phyloP scores from a whole-genome alignment of 23 tunicate genomes.

The Corella eumyota region DNA sequence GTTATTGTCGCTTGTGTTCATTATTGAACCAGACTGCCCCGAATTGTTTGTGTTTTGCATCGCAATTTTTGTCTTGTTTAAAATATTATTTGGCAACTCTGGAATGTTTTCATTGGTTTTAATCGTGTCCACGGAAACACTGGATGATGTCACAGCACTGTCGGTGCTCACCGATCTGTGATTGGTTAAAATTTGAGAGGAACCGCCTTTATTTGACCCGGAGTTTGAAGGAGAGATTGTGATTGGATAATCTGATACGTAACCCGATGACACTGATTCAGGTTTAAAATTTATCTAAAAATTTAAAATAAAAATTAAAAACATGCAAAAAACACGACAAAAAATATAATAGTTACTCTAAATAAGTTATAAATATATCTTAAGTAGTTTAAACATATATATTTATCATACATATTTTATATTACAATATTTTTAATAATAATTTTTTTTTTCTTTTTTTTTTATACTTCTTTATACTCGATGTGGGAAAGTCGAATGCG shows the following conservation, averaged over 20 bases:
- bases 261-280: conserved; percentile 31
- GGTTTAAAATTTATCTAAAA: no score
- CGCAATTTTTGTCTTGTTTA: conserved; percentile 5
- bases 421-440: no score
- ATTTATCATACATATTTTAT: no score
- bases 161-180: conserved; percentile 15
- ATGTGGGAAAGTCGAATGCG: no score
- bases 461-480: no score
- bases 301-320: not conserved
- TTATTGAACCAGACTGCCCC: conserved; percentile 14
- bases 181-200: no score
- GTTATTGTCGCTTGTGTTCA: not conserved
- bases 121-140: conserved; percentile 1
- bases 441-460: no score
- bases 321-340: not conserved
- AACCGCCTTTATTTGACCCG: no score
- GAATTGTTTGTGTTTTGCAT: conserved; percentile 40
- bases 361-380: no score
- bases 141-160: not conserved
- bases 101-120: conserved; percentile 3
- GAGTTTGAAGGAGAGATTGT: conserved; percentile 14
- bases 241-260: no score
- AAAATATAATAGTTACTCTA: no score
- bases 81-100: not conserved
- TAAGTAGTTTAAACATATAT: no score